Base-by-base conservation (phyloP, 2,797 vertebrate species). In the Epinephelus awoara region DNA sequence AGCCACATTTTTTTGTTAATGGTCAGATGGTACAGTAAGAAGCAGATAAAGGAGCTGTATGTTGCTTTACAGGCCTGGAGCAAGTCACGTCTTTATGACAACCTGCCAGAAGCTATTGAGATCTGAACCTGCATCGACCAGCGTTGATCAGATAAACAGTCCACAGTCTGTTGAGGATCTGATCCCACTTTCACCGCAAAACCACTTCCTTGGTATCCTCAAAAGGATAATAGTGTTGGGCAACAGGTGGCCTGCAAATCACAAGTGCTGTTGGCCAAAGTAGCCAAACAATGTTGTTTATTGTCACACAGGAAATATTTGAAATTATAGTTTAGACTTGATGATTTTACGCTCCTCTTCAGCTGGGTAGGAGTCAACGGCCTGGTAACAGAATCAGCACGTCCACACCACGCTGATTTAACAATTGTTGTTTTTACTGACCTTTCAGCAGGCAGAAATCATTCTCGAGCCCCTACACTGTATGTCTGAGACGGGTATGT, bases 181-280 rank as follows among this genome's bases (percentile, higher is more conserved):
- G 83, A 90, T 85, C 78, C 74, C 62, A 75, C 52, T 54, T 79
- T 87, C 83, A 84, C 75, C 71, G 77, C 74, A 78, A 90, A 91
- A 87, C 50, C 57, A 83, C 83, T 90, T 90, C 88, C 87, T 85
- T 38, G 12, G 15, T 44, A 64, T 64, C 50, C 82, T 80, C 87
- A 68, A 73, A 91, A 67, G 86, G 82, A 88, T 71, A 67, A 56
- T 34, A 23, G 67, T 57, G 58, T 34, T 56, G 18, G 72, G 66
- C 69, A 86, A 88, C 87, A 85, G 89, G 84, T 90, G 89, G 84
- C 40, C 84, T 82, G 69, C 49, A 88, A 86, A 89, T 88, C 59
- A 87, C 52, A 75, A 75, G 71, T 55, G 21, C 71, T 54, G 69
- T 21, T 50, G 64, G 54, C 51, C 47, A 67, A 78, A 57, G 78